Base-by-base conservation (phyloP, 2,888 invertebrate genomes). In the Leptinotarsa rubiginosa region DNA sequence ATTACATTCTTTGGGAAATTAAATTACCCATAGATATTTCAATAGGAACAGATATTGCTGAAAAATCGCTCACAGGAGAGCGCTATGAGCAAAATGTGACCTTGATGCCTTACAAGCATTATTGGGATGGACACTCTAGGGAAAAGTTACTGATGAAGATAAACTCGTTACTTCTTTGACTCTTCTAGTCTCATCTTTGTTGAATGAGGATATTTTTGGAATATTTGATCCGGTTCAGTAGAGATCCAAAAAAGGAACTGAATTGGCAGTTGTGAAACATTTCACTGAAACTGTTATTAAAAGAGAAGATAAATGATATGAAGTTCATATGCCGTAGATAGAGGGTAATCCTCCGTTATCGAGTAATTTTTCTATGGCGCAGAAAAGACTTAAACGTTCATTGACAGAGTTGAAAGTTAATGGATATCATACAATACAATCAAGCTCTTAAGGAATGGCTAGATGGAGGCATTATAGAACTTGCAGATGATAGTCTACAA, bases 41-140 rank as follows among this genome's bases (percentile, higher is more conserved):
- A 12, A 82, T 83, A 16, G 83, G 82, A 18, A 79, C 81, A 1
- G 83, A 83, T 75, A 67, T 81, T n/a, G 74, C 76, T 4, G 83
- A 81, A 10, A 3, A 81, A 78, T 56, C 84, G 49, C 68, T 78
- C 7, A 81, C 80, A 13, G 82, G 81, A 56, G 77, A 74, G 47
- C 73, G 74, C 52, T 47, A 77, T 22, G 69, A 78, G 20, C 74
- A n/a, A 0, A 72, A 16, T 79, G 77, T 52, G 82, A 79, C 12
- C 66, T 82, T 3, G 78, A 79, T 15, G 81, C 79, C 3, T 65
- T 81, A 10, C 75, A 84, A 31, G 81, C 81, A 0, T 31, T 47
- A 70, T 71, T 66, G 25, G 70, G 64, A 65, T 67, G 67, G 64
- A 74, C 66, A 22, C 12, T 68, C 1, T 66, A 47, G 49, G 70